Evolutionary conservation across 2,888 invertebrate genomes (phyloP), one percentile per base, ranked within the genome.

Genomic region (Ceraclea dissimilis): DNA sequence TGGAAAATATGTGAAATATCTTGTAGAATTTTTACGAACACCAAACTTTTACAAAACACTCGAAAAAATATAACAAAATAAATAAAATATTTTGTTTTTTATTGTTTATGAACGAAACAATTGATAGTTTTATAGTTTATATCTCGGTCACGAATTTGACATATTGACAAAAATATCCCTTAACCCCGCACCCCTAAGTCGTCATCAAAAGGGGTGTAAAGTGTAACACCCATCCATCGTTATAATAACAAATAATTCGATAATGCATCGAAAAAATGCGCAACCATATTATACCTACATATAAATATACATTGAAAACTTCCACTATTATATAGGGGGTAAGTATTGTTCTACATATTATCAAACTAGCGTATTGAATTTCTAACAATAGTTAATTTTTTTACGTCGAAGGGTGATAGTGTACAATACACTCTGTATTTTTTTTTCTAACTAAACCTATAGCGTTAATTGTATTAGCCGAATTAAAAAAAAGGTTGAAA

Each of bases 211-310:
- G 55, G 53, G 53, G 57, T 59, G 61, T 54, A 58, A 61, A 61
- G 58, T 61, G 59, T 61, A 57, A 58, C 57, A 50, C 59, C 54
- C 59, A 57, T 49, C 52, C 59, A 55, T 59, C 59, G 61, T 59
- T 59, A 57, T 61, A 59, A 61, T 61, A 59, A 59, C 59, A 56
- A 61, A 61, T 61, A 57, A 61, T 61, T 61, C 59, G 59, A 61
- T 57, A 59, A 59, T 59, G 61, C 47, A 59, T 57, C 52, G 57
- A 48, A 59, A 58, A 61, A 61, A 56, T 61, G 61, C 60, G 58
- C 61, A 57, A 55, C 59, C 58, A 55, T 43, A n/a, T n/a, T n/a
- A n/a, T n/a, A n/a, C n/a, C n/a, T n/a, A 39, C 39, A 39, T 51
- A n/a, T n/a, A n/a, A n/a, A n/a, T n/a, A n/a, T n/a, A 39, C 13